phyloP scores from a whole-genome alignment of 2,888 invertebrate genomes.

The Drosophila cracens region DNA sequence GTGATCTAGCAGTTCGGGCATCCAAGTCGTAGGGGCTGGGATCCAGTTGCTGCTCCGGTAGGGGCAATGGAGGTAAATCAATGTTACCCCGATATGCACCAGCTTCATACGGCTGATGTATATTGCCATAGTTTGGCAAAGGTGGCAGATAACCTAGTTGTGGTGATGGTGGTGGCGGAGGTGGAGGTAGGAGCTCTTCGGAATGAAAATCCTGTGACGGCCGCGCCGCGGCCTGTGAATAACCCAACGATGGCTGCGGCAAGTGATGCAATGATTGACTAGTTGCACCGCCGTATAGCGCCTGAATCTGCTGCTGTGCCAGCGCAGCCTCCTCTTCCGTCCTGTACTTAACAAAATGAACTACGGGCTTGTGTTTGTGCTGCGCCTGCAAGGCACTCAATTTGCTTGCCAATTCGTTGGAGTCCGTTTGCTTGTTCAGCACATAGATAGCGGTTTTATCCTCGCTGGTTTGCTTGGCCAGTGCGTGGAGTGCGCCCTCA shows the following conservation, averaged over 20 bases:
- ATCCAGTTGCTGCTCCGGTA: constrained; percentile 59
- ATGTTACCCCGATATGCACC: constrained; percentile 28
- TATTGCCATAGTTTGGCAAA: constrained; percentile 42
- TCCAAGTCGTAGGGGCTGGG: constrained; percentile 48
- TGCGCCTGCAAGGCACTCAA: constrained; percentile 52
- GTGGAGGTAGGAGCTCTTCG: constrained; percentile 2
- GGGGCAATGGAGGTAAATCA: constrained; percentile 59
- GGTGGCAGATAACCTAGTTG: constrained; percentile 40
- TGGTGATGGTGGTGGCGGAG: constrained; percentile 14
- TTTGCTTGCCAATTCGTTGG: constrained; percentile 72
- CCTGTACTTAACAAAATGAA: constrained; percentile 80
- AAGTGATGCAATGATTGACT: constrained; percentile 13
- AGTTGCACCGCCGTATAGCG: constrained; percentile 55
- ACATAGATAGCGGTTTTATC: constrained; percentile 83
- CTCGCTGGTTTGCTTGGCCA: constrained; percentile 77
- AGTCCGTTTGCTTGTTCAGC: constrained; percentile 80
- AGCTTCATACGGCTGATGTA: constrained; percentile 31
- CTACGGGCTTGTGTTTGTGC: constrained; percentile 67
- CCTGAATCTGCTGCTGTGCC: constrained; percentile 77
- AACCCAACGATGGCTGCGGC: constrained; percentile 46
- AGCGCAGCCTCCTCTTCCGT: constrained; percentile 74
- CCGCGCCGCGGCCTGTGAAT: constrained; percentile 22
- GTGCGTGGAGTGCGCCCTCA: constrained; percentile 70
- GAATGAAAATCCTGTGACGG: constrained; percentile 11
- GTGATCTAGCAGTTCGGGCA: constrained; percentile 50